Evolutionary conservation across 2,113 vertebrate species (phyloP).

Genomic region (Plotosus lineatus): DNA sequence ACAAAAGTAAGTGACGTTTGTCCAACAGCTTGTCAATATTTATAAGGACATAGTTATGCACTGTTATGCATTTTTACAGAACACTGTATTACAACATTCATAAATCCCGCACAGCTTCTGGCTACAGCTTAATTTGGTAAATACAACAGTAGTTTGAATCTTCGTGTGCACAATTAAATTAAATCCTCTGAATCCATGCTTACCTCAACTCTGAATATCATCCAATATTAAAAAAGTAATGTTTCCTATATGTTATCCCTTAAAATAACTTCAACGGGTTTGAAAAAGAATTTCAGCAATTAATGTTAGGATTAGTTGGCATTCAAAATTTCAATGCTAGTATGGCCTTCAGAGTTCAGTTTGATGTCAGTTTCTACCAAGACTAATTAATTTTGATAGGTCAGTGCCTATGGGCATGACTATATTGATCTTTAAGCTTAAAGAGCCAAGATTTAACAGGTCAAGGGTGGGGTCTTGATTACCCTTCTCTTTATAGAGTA

Average conservation of each 20-base stretch:
- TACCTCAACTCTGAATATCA: not conserved
- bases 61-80: not conserved
- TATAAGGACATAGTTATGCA: not conserved
- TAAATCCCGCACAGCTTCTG: not conserved
- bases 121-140: not conserved
- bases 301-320: not conserved
- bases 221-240: not conserved
- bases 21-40: not conserved
- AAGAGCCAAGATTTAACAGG: slow-evolving; percentile 39
- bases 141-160: not conserved
- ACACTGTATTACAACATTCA: no score
- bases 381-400: slow-evolving; percentile 30
- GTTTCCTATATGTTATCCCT: not conserved
- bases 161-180: not conserved
- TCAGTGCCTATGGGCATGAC: not conserved
- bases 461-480: slow-evolving; percentile 46
- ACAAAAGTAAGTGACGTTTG: not conserved
- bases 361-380: not conserved
- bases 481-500: slow-evolving; percentile 19
- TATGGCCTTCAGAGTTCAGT: not conserved
- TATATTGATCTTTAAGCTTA: slow-evolving; percentile 35
- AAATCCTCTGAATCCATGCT: not conserved
- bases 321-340: not conserved
- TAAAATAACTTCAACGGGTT: not conserved
- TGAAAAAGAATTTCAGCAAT: not conserved